A percentile compares a stretch with the other conserved stretches of the same genome.
Conservation (phyloP, 2,113 vertebrate genomes). For the Hymenochirus boettgeri region DNA sequence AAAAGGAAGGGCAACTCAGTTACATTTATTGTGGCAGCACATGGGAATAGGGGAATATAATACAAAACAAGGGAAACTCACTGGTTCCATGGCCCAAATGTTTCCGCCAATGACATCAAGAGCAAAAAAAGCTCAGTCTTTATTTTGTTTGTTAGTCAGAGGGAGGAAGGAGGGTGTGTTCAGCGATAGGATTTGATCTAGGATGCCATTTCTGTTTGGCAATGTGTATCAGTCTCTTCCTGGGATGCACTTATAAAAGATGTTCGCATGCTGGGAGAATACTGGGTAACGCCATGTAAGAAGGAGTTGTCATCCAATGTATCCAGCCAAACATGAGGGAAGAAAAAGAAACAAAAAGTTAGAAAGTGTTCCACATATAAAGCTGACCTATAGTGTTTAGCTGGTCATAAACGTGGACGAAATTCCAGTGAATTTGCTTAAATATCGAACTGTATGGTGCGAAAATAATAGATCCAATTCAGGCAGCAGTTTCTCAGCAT, state of each 20-base stretch:
- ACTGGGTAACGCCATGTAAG: constrained; percentile 6
- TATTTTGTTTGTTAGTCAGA: constrained; percentile 30
- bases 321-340: background rate
- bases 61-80: constrained; percentile 18
- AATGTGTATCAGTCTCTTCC: constrained; percentile 37
- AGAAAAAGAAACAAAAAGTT: background rate
- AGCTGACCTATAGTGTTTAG: too few relatives aligned
- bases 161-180: constrained; percentile 1
- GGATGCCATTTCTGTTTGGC: constrained; percentile 32
- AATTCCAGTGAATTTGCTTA: too few relatives aligned
- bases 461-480: too few relatives aligned
- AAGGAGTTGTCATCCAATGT: too few relatives aligned
- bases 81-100: constrained; percentile 13
- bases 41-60: constrained; percentile 7
- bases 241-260: constrained; percentile 44
- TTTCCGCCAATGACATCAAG: constrained; percentile 18
- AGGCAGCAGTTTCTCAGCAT: too few relatives aligned
- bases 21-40: background rate
- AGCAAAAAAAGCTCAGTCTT: constrained; percentile 31
- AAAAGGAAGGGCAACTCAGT: constrained; percentile 11
- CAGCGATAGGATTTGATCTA: constrained; percentile 33
- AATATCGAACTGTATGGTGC: too few relatives aligned
- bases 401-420: too few relatives aligned
- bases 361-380: too few relatives aligned
- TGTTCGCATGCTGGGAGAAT: constrained; percentile 46